Base-by-base conservation (phyloP, 2,797 vertebrate genomes). In the Acrossocheilus fasciatus region DNA sequence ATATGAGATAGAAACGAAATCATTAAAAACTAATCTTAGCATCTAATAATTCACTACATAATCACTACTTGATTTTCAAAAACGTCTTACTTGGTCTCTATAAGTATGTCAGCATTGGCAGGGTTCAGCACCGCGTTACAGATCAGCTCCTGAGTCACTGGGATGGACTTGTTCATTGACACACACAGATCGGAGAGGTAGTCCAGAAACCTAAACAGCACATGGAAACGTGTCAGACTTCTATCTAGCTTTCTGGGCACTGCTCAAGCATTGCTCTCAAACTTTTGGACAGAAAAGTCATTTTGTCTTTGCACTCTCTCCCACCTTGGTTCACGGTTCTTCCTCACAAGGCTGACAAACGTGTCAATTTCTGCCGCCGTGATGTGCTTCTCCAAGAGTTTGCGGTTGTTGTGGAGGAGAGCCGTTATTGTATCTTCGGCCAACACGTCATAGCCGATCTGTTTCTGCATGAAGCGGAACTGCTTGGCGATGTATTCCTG, bases 161-260 rank as follows among this genome's bases (percentile, higher is more conserved):
- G 98, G 89, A 99, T 99, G 86, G 98, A 99, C 89, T 99, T 99
- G 83, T 96, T 98, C 98, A 99, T 99, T 86, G 98, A 99, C 83
- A 99, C 98, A 6, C 98, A 99, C 62, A 99, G 96, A 92, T 99
- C 98, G 0, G 98, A 99, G 87, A 99, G 95, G 91, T 99, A 99
- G 94, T 99, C 98, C 93, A 99, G 94, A 94, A 99, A 99, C 94
- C 98, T 99, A 82, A 59, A 70, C 10, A 69, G 45, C 17, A 50
- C 45, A 70, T 9, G 7, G 36, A 77, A 66, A 43, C n/a, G 43
- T 68, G 50, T 9, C 15, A 77, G 45, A 39, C 10, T 47, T n/a
- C 4, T 23, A 30, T 82, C 26, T 12, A 50, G 43, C 17, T 23
- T 34, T 82, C 26, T 81, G 1, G 15, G 8, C 17, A n/a, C 20